A percentile compares a stretch with the other conserved stretches of the same genome.
Evolutionary conservation across 2,888 invertebrate species (phyloP).

Genomic region (Parapristionchus giblindavisi): DNA sequence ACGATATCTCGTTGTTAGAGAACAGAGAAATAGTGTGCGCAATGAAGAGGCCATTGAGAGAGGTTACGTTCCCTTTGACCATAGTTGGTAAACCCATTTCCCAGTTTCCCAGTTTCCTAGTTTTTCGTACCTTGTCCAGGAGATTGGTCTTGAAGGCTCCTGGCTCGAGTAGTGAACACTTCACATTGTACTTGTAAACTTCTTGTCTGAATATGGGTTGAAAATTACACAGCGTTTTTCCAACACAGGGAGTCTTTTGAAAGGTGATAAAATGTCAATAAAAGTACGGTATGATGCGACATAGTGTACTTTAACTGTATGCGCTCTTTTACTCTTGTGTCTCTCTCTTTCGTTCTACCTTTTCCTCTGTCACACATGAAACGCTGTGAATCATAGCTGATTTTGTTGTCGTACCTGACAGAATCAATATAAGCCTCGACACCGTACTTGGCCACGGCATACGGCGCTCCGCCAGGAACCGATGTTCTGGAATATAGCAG

Average conservation of each 20-base stretch:
- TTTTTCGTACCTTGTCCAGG: slow-evolving; percentile 8
- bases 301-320: too few species aligned
- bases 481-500: slow-evolving; percentile 35
- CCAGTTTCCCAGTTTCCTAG: background rate
- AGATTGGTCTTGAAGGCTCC: slow-evolving; percentile 37
- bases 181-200: slow-evolving; percentile 7
- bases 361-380: too few species aligned
- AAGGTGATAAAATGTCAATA: too few species aligned
- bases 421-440: slow-evolving; percentile 53
- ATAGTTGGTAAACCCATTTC: background rate
- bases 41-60: background rate
- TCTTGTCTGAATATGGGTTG: too few species aligned
- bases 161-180: slow-evolving; percentile 36
- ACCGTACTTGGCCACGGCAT: slow-evolving; percentile 50
- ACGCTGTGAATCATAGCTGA: too few species aligned
- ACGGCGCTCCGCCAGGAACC: slow-evolving; percentile 42
- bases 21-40: background rate
- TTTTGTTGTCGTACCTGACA: slow-evolving; percentile 43
- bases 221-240: background rate
- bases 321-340: too few species aligned
- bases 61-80: background rate
- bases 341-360: too few species aligned
- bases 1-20: background rate
- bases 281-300: too few species aligned
- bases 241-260: too few species aligned